Evolutionary conservation across 2,888 invertebrate genomes (phyloP), one percentile per base, ranked within the genome.

Genomic region (Volucella inflata): DNA sequence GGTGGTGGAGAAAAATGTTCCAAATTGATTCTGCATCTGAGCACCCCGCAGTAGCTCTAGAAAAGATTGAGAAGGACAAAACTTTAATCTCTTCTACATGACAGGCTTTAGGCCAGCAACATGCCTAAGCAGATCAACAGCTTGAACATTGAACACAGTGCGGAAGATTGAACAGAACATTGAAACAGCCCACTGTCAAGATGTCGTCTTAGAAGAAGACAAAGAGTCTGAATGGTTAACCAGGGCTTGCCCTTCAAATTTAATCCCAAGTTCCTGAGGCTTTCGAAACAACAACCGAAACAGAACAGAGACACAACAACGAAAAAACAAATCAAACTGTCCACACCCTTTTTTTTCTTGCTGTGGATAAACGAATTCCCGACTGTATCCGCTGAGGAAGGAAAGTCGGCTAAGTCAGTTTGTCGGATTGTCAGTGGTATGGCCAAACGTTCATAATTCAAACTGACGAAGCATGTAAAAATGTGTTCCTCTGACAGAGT

Each of bases 1-100:
- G 44, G 55, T 10, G 46, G n/a, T 12, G 14, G 48, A 40, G 42
- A 67, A 16, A 44, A 44, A 48, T 50, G 46, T 50, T 21, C 30
- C 42, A 62, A 74, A 79, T 79, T 74, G 70, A 79, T 84, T 74
- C 68, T 60, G 62, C 70, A 65, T 75, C 68, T 46, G 68, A 64
- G 51, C 21, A 44, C 70, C 55, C 48, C 30, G 6, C 30, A 30
- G 30, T 6, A 30, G 4, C 30, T 0, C 30, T 6, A 30, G 4
- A 6, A n/a, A 30, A 30, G 30, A 64, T 75, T 68, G 42, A 70
- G 64, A 68, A 62, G 62, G 68, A 68, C 53, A 42, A 42, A 48
- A 60, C 30, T 30, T 46, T 83, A 79, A 83, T 83, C 83, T 40
- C 59, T 16, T 42, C 64, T 70, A 70, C 44, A 68, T 80, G 51